Evolutionary conservation across 2,797 vertebrate species (phyloP), one percentile per base, ranked within the genome.

Genomic region (Falco naumanni): DNA sequence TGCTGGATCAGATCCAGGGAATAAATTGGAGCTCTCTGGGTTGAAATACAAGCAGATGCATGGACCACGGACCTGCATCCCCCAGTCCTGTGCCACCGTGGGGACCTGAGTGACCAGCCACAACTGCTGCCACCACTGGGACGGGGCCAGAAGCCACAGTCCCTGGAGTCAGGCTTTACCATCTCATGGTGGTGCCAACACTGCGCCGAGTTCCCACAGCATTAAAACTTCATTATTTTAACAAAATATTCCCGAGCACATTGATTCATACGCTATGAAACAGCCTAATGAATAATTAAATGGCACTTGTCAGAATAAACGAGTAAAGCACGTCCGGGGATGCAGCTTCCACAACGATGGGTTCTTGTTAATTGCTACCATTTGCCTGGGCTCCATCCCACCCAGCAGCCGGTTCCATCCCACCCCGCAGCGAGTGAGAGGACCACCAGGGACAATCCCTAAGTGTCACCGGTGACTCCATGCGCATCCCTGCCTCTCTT

Each of bases 201-300:
- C 43, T 0, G 0, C 0, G 0, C 63, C 0, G 3, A 22, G 25
- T 26, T 43, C 89, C 87, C 0, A 0, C 61, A 37, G 86, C 59
- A 10, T 69, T 84, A 63, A 78, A 78, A 61, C 68, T 91, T 93
- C 71, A 66, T 92, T 76, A 87, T 91, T 93, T 89, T 84, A 92
- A 93, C 0, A 1, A 89, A 93, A 95, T 47, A 75, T 64, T 92
- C 86, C 71, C 3, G 0, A 80, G 72, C 57, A 68, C 88, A 56
- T 80, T 25, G 80, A 94, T 88, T 95, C 85, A 53, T 70, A 65
- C 0, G 0, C 77, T 54, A 68, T 1, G 0, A 43, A 95, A 61
- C 74, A 70, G 75, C 59, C 69, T 50, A 16, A 93, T 96, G 90
- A 95, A 96, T 94, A 95, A 95, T 96, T 93, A 89, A 96, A 92